Evolutionary conservation across 2,888 invertebrate species (phyloP).

Genomic region (Lacanobia oleracea): DNA sequence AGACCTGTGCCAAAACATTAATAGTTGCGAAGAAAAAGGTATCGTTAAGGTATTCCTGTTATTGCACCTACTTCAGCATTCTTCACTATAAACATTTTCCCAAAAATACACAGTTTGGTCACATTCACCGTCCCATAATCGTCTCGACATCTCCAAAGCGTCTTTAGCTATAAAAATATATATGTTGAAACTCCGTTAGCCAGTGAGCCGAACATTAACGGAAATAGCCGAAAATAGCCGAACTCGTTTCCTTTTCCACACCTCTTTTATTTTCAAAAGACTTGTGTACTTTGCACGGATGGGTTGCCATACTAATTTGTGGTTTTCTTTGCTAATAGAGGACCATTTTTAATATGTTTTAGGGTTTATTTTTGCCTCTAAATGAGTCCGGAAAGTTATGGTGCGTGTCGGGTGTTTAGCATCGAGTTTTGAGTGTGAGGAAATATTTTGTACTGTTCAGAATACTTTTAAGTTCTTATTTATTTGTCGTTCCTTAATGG

Average conservation of each 20-base stretch:
- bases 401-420: conserved; percentile 33
- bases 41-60: background rate
- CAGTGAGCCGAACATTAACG: conserved; percentile 69
- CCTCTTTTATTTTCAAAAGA: conserved; percentile 65
- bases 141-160: conserved; percentile 39
- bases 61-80: background rate
- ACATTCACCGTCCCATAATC: conserved; percentile 39
- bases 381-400: conserved; percentile 39
- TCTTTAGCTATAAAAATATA: conserved; percentile 56
- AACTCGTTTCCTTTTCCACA: conserved; percentile 71
- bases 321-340: conserved; percentile 66
- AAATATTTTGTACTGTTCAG: conserved; percentile 11
- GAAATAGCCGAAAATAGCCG: conserved; percentile 81
- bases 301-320: conserved; percentile 64
- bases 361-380: conserved; percentile 47
- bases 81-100: conserved; percentile 16
- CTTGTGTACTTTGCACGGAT: conserved; percentile 63
- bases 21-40: background rate
- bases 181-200: conserved; percentile 49
- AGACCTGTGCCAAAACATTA: background rate
- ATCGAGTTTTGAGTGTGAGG: conserved; percentile 24
- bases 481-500: conserved; percentile 8
- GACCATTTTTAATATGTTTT: conserved; percentile 51
- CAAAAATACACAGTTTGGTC: conserved; percentile 36
- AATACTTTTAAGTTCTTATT: background rate